Percentiles rank a stretch among this genome's conserved stretches.
Evolutionary conservation across 2,888 invertebrate genomes (phyloP).

Genomic region (Dorcus parallelipipedus): DNA sequence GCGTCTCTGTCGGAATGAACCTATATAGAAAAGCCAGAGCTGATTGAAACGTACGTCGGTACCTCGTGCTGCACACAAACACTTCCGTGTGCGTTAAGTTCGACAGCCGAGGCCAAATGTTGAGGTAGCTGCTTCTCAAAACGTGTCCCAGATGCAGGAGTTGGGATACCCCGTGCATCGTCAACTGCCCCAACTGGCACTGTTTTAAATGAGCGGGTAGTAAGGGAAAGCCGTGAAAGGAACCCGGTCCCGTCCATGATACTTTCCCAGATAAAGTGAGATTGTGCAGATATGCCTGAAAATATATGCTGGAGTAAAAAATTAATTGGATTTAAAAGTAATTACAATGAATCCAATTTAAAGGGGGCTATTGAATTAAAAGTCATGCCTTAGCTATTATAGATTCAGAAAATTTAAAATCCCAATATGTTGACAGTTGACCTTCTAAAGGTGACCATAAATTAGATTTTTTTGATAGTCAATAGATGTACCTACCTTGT

Average conservation of each 20-base stretch:
- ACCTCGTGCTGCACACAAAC: conserved; percentile 75
- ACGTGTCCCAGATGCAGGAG: conserved; percentile 74
- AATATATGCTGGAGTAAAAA: conserved; percentile 4
- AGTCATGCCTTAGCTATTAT: no score
- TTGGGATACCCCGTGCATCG: conserved; percentile 78
- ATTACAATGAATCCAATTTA: no score
- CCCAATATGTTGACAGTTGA: no score
- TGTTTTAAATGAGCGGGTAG: conserved; percentile 63
- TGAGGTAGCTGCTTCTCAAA: conserved; percentile 56
- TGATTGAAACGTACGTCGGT: conserved; percentile 88
- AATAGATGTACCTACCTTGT: conserved; percentile 40
- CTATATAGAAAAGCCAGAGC: conserved; percentile 75
- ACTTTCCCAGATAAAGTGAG: conserved; percentile 58
- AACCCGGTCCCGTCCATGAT: conserved; percentile 74
- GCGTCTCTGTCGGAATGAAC: conserved; percentile 64
- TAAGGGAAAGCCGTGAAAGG: conserved; percentile 82
- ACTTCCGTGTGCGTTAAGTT: conserved; percentile 57
- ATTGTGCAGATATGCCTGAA: conserved; percentile 57
- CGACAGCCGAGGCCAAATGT: conserved; percentile 48
- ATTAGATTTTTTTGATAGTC: background rate
- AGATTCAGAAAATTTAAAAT: no score
- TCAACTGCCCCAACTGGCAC: conserved; percentile 84
- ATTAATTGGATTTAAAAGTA: no score
- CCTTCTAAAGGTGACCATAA: no score
- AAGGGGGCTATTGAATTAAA: no score